A percentile compares a stretch with the other conserved stretches of the same genome.
Evolutionary conservation across 2,797 vertebrate genomes (phyloP).

Genomic region (Cetoscarus ocellatus): DNA sequence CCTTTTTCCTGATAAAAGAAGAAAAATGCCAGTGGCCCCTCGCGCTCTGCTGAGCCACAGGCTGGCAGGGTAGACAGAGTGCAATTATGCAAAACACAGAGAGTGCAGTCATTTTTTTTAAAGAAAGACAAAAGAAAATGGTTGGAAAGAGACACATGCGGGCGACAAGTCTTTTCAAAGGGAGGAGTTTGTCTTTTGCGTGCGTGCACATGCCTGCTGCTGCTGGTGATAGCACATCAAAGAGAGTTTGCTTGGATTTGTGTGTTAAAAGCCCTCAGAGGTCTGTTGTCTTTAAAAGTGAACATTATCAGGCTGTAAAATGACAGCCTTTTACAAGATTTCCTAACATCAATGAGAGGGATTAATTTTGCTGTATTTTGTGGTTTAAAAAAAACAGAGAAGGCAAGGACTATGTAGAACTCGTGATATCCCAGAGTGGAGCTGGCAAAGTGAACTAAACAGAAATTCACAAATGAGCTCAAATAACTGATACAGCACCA

Average conservation of each 20-base stretch:
- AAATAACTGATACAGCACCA: constrained; percentile 24
- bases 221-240: constrained; percentile 40
- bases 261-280: constrained; percentile 24
- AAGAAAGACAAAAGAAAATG: constrained; percentile 32
- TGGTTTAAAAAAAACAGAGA: neutral
- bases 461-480: constrained; percentile 3
- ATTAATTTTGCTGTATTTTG: neutral
- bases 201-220: constrained; percentile 7
- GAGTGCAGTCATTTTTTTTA: constrained; percentile 29
- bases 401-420: neutral
- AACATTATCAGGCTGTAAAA: constrained; percentile 18
- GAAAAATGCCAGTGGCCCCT: constrained; percentile 45
- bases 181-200: constrained; percentile 17
- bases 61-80: constrained; percentile 35
- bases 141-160: constrained; percentile 30
- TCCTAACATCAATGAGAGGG: neutral
- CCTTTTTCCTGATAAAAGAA: constrained; percentile 32
- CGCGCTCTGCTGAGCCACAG: constrained; percentile 38
- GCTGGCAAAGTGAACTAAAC: constrained; percentile 7
- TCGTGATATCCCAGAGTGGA: neutral
- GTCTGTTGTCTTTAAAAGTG: constrained; percentile 30
- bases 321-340: neutral
- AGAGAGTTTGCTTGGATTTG: constrained; percentile 19
- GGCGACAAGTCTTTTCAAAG: constrained; percentile 43
- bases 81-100: constrained; percentile 65